Conservation (phyloP, 2,113 vertebrate genomes). For the Lasiurus cinereus region DNA sequence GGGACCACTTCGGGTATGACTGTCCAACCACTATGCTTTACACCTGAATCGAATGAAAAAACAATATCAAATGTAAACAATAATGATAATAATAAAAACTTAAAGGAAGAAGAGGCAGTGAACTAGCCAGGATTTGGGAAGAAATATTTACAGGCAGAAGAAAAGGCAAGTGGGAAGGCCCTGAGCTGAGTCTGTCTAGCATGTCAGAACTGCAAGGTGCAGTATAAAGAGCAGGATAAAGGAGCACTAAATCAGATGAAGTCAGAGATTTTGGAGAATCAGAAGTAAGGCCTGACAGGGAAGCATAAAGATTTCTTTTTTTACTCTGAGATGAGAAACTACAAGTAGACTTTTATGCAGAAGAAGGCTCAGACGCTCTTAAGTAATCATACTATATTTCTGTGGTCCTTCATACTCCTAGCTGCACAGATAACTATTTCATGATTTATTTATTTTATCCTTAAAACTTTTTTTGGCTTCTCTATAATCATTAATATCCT, state of each 20-base stretch:
- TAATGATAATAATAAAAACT: not conserved
- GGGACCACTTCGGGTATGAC: too few species aligned
- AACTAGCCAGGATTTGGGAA: not conserved
- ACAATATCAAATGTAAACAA: not conserved
- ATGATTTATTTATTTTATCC: not conserved
- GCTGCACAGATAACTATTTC: not conserved
- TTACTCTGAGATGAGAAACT: not conserved
- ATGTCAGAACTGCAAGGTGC: not conserved
- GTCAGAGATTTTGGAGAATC: not conserved
- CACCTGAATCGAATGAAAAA: too few species aligned
- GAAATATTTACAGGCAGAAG: not conserved
- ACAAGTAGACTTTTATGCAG: not conserved
- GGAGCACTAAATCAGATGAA: too few species aligned
- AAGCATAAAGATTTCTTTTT: not conserved
- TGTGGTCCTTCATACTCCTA: not conserved
- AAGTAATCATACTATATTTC: too few species aligned
- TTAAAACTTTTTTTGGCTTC: not conserved
- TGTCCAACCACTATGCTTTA: too few species aligned
- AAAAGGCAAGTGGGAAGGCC: not conserved
- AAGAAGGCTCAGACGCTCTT: rapidly evolving
- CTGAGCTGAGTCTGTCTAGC: too few species aligned
- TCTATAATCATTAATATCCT: rapidly evolving
- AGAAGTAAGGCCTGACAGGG: not conserved
- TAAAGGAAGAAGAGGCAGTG: not conserved
- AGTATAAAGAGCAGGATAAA: not conserved